Evolutionary conservation across 2,888 invertebrate genomes (phyloP), one percentile per base, ranked within the genome.

Genomic region (Dichetophora obliterata): DNA sequence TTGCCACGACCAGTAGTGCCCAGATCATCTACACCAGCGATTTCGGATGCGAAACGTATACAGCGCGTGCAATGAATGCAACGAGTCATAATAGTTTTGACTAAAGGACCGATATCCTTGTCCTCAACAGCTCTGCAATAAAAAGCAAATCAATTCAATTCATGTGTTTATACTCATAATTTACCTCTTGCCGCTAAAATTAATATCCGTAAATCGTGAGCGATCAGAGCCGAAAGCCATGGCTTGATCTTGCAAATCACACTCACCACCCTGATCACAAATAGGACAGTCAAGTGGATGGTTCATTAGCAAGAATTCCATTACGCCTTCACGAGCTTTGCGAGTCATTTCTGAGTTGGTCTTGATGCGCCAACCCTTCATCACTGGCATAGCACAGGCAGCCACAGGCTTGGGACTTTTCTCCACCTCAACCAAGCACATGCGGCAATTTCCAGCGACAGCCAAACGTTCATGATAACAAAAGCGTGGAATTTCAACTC

Each of bases 351-450:
- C 97, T 0, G 99, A 99, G 89, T 99, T 96, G 24, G 99, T 99
- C 89, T 99, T 99, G 24, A 99, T 94, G 82, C 95, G 93, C 99
- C 97, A 97, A n/a, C 99, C 99, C 90, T 99, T 99, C 98, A 99
- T 98, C 0, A 99, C 99, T 0, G 99, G 99, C 99, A 99, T 99
- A 16, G 99, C 99, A 90, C 99, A 99, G 0, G 99, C 98, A 9
- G 99, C 99, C 0, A 98, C 96, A 0, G 99, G 99, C 91, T 99
- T 98, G 1, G 98, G 95, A 59, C 98, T 97, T 88, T 97, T 98
- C 88, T 99, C 99, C 14, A 99, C 98, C 90, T 99, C 99, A 0
- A 99, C 99, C 37, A 99, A 91, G 90, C 99, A 99, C 99, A 99
- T 99, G 80, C 99, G 93, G 88, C 99, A 99, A 91, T 99, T 99